A percentile compares a stretch with the other conserved stretches of the same genome.
Evolutionary conservation across 2,888 invertebrate genomes (phyloP).

Genomic region (Netelia fuscicornis): DNA sequence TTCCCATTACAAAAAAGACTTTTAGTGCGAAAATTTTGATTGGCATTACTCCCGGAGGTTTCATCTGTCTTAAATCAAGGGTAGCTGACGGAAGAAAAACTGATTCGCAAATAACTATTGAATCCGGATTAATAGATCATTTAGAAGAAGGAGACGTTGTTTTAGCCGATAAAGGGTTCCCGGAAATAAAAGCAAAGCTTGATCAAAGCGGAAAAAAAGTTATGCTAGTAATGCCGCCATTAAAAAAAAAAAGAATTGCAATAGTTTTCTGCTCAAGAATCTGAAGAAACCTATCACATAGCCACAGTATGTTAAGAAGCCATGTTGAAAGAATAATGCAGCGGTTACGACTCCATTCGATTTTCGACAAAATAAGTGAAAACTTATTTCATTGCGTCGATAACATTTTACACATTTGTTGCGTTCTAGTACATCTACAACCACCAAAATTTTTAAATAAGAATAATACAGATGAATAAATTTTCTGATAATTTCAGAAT

Average conservation of each 20-base stretch:
- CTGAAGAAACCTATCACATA: conserved; percentile 29
- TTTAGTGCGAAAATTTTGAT: conserved; percentile 58
- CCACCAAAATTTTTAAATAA: conserved; percentile 29
- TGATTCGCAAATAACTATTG: conserved; percentile 52
- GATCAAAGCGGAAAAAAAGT: conserved; percentile 54
- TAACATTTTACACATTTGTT: conserved; percentile 36
- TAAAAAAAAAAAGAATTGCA: too few relatives aligned
- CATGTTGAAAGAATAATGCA: conserved; percentile 56
- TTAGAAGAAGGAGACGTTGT: conserved; percentile 51
- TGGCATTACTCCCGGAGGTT: conserved; percentile 54
- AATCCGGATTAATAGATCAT: conserved; percentile 47
- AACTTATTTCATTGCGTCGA: conserved; percentile 35
- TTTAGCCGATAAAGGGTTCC: conserved; percentile 59
- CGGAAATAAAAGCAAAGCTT: conserved; percentile 30
- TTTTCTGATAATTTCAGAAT: not conserved
- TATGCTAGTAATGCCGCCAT: conserved; percentile 41
- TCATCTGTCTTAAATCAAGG: conserved; percentile 48
- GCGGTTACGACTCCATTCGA: conserved; percentile 25
- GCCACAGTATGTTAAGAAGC: conserved; percentile 34
- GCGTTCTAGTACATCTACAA: conserved; percentile 38
- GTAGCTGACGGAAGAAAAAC: conserved; percentile 46
- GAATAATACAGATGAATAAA: not conserved
- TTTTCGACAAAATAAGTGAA: conserved; percentile 37
- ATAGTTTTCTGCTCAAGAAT: conserved; percentile 28
- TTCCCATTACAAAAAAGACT: conserved; percentile 53